Base-by-base conservation (phyloP, 1,140 invertebrate genomes). In the Heliconius himera region DNA sequence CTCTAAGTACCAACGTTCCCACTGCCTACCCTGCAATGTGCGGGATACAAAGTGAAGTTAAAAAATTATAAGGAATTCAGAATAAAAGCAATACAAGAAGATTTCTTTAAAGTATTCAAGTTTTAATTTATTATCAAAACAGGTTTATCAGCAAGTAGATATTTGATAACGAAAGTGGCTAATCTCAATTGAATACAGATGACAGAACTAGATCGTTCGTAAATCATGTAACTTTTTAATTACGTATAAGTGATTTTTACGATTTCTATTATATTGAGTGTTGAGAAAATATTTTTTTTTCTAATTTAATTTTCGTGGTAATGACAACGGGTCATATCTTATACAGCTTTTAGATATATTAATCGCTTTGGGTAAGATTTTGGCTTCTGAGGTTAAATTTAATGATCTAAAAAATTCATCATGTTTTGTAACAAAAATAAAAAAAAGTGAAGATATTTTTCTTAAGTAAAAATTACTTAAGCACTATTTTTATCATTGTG, bases 201-300 rank as follows among this genome's bases (percentile, higher is more conserved):
- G 72, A 54, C 60, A 78, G 73, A 74, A 77, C 33, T 78, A 72
- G 76, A 78, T 78, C 80, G 71, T 81, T 81, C 76, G 72, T 81
- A 81, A 81, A 81, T 78, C 80, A 74, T 78, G 36, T 74, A 54
- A 71, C 33, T 78, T 74, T 77, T 70, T 70, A 75, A 75, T 79
- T 79, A 75, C 46, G 33, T 54, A 73, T 13, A 29, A 77, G 26
- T 71, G 41, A 73, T 56, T 73, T 78, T 73, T 26, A n/a, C 33
- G 54, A 60, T 49, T 56, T 78, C 70, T 78, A 66, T 66, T 66
- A 66, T 66, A 29, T 66, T 6, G n/a, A 60, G 22, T 11, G 56
- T 11, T 2, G 22, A 66, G 60, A 56, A 11, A 56, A 11, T 60
- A 60, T 60, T n/a, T 66, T 29, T 56, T 56, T n/a, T 66, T 29